A percentile compares a stretch with the other conserved stretches of the same genome.
These are phyloP conservation scores for Deroptyus accipitrinus DNA, from an alignment of 2,113 vertebrate species.

Conservation along the genomic window DNA sequence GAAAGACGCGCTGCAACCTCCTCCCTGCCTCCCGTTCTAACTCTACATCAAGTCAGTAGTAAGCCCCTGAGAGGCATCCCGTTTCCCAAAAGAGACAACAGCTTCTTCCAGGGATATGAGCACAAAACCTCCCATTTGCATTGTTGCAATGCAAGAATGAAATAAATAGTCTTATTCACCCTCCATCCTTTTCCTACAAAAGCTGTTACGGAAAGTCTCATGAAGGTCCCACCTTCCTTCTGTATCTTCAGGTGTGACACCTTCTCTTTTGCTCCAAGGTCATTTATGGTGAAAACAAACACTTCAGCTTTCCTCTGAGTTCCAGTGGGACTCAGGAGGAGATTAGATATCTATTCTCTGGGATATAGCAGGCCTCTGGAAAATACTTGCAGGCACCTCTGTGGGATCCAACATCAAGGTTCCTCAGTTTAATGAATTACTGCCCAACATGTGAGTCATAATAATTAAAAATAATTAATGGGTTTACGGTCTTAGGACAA, in stretches of 20 bases:
- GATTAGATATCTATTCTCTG: background rate
- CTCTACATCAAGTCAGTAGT: background rate
- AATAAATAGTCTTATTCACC: background rate
- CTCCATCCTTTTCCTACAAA: background rate
- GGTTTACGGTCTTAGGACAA: background rate
- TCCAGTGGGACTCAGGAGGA: background rate
- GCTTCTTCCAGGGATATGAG: background rate
- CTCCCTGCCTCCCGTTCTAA: background rate
- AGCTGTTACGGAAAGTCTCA: background rate
- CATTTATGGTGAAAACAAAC: background rate
- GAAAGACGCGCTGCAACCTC: background rate
- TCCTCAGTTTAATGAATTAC: background rate
- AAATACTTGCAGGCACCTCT: background rate
- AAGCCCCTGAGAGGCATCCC: background rate
- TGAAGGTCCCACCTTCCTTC: background rate
- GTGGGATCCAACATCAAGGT: background rate
- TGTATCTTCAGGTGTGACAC: accelerated
- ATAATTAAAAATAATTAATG: background rate
- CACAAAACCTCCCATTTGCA: background rate
- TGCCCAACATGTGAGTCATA: background rate
- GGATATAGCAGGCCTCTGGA: background rate
- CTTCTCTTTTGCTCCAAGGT: background rate
- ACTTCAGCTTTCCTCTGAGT: background rate
- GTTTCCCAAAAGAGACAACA: background rate
- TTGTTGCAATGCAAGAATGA: background rate